Percentiles rank a stretch among this genome's conserved stretches.
phyloP scores from a whole-genome alignment of 2,888 invertebrate species.

The Hofmannophila pseudospretella region DNA sequence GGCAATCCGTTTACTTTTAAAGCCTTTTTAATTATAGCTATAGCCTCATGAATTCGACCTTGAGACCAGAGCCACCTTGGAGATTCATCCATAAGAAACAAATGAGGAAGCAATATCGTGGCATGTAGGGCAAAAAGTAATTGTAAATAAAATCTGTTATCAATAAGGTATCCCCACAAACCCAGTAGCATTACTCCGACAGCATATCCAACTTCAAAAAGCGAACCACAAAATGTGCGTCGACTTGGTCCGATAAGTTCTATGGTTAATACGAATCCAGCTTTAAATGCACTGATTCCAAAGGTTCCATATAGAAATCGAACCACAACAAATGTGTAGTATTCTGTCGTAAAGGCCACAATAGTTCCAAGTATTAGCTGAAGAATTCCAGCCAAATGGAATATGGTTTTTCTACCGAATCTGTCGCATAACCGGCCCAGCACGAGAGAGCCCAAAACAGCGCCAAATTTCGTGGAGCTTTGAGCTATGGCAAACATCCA shows the following conservation, averaged over 20 bases:
- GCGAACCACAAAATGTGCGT: constrained; percentile 88
- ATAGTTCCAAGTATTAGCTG: constrained; percentile 84
- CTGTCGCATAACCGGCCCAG: constrained; percentile 88
- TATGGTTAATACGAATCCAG: constrained; percentile 86
- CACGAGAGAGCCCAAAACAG: constrained; percentile 86
- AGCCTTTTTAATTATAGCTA: constrained; percentile 85
- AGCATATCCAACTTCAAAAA: constrained; percentile 89
- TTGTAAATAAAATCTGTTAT: constrained; percentile 85
- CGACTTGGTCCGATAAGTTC: constrained; percentile 89
- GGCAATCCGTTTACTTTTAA: constrained; percentile 82
- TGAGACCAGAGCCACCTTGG: constrained; percentile 93
- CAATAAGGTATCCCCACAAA: constrained; percentile 87
- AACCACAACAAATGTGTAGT: constrained; percentile 81
- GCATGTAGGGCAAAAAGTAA: constrained; percentile 87
- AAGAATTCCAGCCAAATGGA: constrained; percentile 85
- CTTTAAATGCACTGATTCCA: constrained; percentile 86
- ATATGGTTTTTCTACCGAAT: constrained; percentile 87
- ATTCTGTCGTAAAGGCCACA: constrained; percentile 87
- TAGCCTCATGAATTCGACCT: constrained; percentile 85
- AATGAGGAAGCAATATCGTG: constrained; percentile 84
- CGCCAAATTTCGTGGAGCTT: constrained; percentile 89
- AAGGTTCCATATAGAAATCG: constrained; percentile 89
- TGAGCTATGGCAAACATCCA: constrained; percentile 92
- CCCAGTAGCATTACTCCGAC: constrained; percentile 90
- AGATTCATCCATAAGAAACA: constrained; percentile 92